phyloP scores from a whole-genome alignment of 2,113 vertebrate genomes.

The Monarcha castaneiventris region DNA sequence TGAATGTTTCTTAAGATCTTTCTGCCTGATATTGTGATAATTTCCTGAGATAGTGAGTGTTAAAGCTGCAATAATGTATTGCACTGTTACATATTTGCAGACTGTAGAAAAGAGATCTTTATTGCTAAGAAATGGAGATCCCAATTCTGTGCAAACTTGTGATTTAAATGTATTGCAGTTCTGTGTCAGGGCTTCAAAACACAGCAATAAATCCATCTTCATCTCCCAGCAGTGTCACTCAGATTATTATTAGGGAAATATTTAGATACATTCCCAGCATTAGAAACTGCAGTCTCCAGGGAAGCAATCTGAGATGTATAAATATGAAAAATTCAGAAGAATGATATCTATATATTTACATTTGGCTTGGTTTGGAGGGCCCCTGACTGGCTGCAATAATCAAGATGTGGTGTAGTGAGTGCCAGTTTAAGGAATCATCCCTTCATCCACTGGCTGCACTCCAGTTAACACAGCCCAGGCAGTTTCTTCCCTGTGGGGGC shows the following conservation, averaged over 20 bases:
- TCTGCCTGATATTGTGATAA: neutral
- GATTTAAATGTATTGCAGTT: neutral
- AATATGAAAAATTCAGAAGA: neutral
- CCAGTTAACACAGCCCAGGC: neutral
- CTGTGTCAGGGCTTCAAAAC: neutral
- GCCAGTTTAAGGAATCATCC: neutral
- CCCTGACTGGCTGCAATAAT: neutral
- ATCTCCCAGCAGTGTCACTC: neutral
- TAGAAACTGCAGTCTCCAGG: neutral
- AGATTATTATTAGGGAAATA: neutral
- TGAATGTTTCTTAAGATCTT: neutral
- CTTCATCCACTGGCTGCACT: neutral
- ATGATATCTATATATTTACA: neutral
- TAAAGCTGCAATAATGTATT: neutral
- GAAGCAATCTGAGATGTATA: neutral
- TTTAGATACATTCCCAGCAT: neutral
- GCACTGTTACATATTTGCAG: neutral
- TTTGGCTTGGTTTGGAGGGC: neutral
- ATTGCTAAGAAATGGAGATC: neutral
- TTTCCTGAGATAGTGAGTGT: neutral
- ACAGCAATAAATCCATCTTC: neutral
- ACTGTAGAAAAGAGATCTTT: neutral
- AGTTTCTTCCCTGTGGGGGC: neutral
- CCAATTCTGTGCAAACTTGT: neutral
- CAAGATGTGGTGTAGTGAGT: neutral